Base-by-base conservation (phyloP, 2,888 invertebrate species). In the Phyto melanocephala region DNA sequence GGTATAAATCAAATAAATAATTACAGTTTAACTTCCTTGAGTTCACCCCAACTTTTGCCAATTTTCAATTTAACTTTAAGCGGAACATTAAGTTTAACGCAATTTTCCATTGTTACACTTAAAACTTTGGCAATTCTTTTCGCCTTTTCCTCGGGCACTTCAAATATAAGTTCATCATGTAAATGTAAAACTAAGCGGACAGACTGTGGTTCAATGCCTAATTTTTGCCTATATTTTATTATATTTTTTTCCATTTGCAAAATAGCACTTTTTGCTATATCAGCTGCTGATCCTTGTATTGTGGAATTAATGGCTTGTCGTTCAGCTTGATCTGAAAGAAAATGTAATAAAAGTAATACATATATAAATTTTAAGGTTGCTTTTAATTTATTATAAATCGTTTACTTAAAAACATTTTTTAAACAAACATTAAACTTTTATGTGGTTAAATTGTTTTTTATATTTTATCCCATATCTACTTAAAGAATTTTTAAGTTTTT, bases 221-320 rank as follows among this genome's bases (percentile, higher is more conserved):
- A 84, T 52, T 89, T 90, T 13, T 86, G 83, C 0, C 86, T 84
- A 93, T 87, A 90, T 85, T 87, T 92, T 68, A 84, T 90, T 84
- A 86, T 94, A 89, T 88, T 92, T 11, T 92, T 90, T 86, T 97
- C 95, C 86, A 98, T 94, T 62, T 93, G 92, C 33, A 96, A 93
- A 95, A 99, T 97, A 0, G 98, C 98, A 75, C 93, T 94, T 91
- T 99, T 99, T 0, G 96, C 95, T 54, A 99, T 94, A 91, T 99
- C 99, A 0, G 99, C 97, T 0, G 99, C 99, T 0, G 99, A 98
- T 0, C 99, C 99, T 92, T 99, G 99, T 67, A 99, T 95, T 13
- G 95, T 95, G 1, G 98, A 96, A 90, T 99, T 99, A 0, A 99
- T 94, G 13, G 98, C 98, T 92, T 99, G 98, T n/a, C 99, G 93